A percentile compares a stretch with the other conserved stretches of the same genome.
Evolutionary conservation across 2,113 vertebrate species (phyloP).

Genomic region (Lota lota): DNA sequence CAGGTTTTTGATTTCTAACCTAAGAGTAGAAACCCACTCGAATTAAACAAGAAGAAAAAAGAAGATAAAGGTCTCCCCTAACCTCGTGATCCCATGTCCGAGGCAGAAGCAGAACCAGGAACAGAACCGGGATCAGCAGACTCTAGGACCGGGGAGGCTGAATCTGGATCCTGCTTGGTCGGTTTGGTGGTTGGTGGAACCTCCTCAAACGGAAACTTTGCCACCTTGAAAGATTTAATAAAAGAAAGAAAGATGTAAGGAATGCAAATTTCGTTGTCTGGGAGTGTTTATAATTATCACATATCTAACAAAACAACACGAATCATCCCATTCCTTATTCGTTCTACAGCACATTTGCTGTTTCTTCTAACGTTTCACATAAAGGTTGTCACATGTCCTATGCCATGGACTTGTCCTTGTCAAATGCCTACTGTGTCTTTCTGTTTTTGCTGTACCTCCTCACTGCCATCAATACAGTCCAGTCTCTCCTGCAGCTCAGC

Average conservation of each 20-base stretch:
- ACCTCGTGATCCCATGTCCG: background rate
- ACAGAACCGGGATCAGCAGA: conserved; percentile 13
- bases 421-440: background rate
- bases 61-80: too few relatives aligned
- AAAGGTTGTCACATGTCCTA: too few relatives aligned
- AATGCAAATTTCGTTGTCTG: background rate
- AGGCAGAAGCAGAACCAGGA: background rate
- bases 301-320: too few relatives aligned
- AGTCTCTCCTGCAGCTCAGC: conserved; percentile 96
- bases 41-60: too few relatives aligned
- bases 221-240: conserved; percentile 47
- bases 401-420: too few relatives aligned
- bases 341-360: too few relatives aligned
- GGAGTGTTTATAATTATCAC: too few relatives aligned
- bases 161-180: conserved; percentile 52
- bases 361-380: too few relatives aligned
- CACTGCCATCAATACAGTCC: conserved; percentile 96
- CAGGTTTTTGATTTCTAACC: too few relatives aligned
- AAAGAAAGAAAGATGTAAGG: background rate
- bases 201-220: conserved; percentile 89
- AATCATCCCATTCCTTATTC: too few relatives aligned
- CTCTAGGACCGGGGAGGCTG: conserved; percentile 18
- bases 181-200: conserved; percentile 70
- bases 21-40: too few relatives aligned
- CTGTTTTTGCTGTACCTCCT: conserved; percentile 71